These are phyloP conservation scores for Alviniconcha marisindica DNA, from an alignment of 1,140 invertebrate species.

Conservation along the genomic window DNA sequence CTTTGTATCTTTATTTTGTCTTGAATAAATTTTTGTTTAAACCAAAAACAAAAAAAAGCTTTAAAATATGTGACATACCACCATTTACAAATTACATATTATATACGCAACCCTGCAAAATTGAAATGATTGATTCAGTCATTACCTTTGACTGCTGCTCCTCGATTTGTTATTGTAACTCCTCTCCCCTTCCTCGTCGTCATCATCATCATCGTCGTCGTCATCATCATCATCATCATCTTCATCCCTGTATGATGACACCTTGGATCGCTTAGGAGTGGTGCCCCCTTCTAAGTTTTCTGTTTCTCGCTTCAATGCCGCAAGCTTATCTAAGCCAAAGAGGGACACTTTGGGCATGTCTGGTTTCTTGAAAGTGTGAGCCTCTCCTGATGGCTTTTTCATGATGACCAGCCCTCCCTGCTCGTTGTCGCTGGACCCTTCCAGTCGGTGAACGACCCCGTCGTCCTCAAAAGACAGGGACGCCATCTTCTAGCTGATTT, in stretches of 20 bases:
- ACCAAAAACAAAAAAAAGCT: no score
- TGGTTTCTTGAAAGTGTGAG: conserved; percentile 82
- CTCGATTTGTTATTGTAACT: conserved; percentile 2
- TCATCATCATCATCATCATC: conserved; percentile 65
- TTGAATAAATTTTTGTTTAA: no score
- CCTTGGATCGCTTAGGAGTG: conserved; percentile 75
- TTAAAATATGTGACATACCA: no score
- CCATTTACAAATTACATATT: no score
- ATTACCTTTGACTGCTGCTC: conserved; percentile 35
- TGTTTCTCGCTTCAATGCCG: conserved; percentile 79
- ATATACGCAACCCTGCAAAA: no score
- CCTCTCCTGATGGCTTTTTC: conserved; percentile 79
- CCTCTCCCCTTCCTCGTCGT: conserved; percentile 47
- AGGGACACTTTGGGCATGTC: conserved; percentile 81
- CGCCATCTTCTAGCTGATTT: conserved; percentile 35
- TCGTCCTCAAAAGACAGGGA: conserved; percentile 62
- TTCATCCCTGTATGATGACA: conserved; percentile 79
- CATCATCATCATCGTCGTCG: conserved; percentile 79
- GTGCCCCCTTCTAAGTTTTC: conserved; percentile 75
- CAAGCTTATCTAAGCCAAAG: conserved; percentile 92
- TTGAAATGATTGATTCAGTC: no score
- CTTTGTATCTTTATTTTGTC: no score
- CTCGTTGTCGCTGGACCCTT: conserved; percentile 85
- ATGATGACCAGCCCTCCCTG: conserved; percentile 90
- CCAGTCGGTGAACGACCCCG: conserved; percentile 84